Conservation (phyloP, 2,113 vertebrate species). For the Entomyzon cyanotis region DNA sequence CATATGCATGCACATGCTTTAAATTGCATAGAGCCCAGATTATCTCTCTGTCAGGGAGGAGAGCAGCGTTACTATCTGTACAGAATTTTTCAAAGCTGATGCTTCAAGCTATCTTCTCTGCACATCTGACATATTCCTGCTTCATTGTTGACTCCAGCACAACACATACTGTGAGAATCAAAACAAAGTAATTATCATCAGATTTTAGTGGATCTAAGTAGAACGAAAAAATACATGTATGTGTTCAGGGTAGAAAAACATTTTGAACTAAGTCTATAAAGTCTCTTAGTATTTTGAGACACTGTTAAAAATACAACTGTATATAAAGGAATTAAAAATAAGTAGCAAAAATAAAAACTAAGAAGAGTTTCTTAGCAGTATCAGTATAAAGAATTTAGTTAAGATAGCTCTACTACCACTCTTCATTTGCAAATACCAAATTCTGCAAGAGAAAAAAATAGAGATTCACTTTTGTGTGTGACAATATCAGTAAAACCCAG, state of each 20-base stretch:
- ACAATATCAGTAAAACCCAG: neutral
- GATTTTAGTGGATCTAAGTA: neutral
- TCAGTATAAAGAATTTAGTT: neutral
- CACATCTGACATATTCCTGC: slow-evolving; percentile 19
- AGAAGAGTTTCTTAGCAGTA: neutral
- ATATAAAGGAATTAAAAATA: neutral
- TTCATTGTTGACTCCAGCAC: neutral
- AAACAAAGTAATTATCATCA: slow-evolving; percentile 5
- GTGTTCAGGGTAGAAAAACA: neutral
- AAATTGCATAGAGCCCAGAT: neutral
- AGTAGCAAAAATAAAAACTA: neutral
- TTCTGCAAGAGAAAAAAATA: neutral
- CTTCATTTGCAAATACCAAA: neutral
- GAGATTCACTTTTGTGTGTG: neutral
- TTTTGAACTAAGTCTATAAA: neutral
- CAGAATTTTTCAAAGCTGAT: slow-evolving; percentile 22
- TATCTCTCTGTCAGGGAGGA: slow-evolving; percentile 9
- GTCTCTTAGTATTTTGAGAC: neutral
- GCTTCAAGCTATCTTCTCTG: slow-evolving; percentile 27
- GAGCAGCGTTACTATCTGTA: neutral
- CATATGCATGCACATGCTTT: neutral
- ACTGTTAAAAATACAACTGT: neutral
- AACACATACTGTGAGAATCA: slow-evolving; percentile 13
- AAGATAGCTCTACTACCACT: neutral
- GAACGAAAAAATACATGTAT: neutral